Base-by-base conservation (phyloP, 2,888 invertebrate species). In the Noctua fimbriata region DNA sequence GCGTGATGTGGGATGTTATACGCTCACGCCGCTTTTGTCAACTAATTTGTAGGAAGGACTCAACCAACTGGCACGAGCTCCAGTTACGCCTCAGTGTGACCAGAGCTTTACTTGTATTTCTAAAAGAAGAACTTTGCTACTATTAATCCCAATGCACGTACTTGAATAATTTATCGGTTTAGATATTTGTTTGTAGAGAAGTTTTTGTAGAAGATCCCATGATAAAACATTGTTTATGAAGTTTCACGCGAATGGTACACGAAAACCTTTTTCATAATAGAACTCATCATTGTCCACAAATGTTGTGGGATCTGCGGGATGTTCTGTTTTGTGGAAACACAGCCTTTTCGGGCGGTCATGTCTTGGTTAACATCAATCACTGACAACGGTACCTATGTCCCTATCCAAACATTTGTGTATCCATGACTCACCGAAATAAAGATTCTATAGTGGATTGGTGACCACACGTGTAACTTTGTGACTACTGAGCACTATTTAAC, bases 211-310 rank as follows among this genome's bases (percentile, higher is more conserved):
- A 58, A 49, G 18, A 69, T 32, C n/a, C 41, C 9, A 32, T 44
- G 41, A 16, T 21, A 21, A 63, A 60, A 47, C 49, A 24, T 65
- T 65, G n/a, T 55, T 28, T 55, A 65, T 32, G n/a, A 82, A 66
- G 41, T 49, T 49, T 21, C 28, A 47, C 36, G 28, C 10, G 28
- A 73, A 10, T 55, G 36, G n/a, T 63, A 67, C n/a, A 80, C 16
- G 28, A 55, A 69, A 83, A 81, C 80, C 69, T 77, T 83, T 83
- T 72, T 79, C 84, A 55, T 79, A 67, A 84, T 71, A 82, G 72
- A 79, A 84, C 67, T 84, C 84, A 84, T 79, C 55, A 82, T 63
- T 82, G 79, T 84, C 79, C 67, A 63, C 66, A 84, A 81, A 84
- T 84, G 36, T 84, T 78, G 71, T 55, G 36, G 76, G 36, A 76